Evolutionary conservation across 2,113 vertebrate genomes (phyloP), one percentile per base, ranked within the genome.

Genomic region (Saccopteryx leptura): DNA sequence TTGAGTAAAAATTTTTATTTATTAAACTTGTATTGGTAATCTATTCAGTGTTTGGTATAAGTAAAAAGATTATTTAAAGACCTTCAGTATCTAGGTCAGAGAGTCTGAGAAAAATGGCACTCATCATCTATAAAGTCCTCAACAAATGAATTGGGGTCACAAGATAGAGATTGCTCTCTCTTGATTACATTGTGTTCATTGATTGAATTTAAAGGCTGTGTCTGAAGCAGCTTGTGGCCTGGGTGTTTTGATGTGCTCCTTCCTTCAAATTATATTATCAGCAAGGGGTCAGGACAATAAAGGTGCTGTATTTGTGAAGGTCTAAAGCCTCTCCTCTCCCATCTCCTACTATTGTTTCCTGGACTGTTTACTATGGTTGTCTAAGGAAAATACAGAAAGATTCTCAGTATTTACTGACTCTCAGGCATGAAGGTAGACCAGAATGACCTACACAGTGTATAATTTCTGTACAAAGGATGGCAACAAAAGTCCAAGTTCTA

Each of bases 271-370:
- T 7, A 5, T 10, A 56, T 80, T 84, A 28, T 65, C 46, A 50
- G 17, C 2, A 26, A 48, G 21, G 5, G 54, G 54, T 60, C 7
- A 52, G 28, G 21, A 33, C 9, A 75, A 33, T 71, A 54, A 63
- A 68, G 48, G 54, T 9, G 7, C 71, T 54, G 26, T 72, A 68
- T 24, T n/a, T 52, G 28, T 6, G 26, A 58, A 8, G 7, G 2
- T 56, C 11, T 12, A 19, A 78, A 15, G 1, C 1, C 1, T 15
- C 10, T 33, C 2, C 5, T 19, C 4, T 2, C 4, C 26, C 12
- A 5, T 28, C 69, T 9, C 12, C 13, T n/a, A n/a, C n/a, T n/a
- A 2, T 1, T 48, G 14, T 17, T 46, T 9, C 6, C 5, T 9
- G 61, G 31, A n/a, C 46, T 65, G 19, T 11, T 84, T 50, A 18